Conservation (phyloP, 1,140 invertebrate genomes). For the Lordiphosa clarofinis region DNA sequence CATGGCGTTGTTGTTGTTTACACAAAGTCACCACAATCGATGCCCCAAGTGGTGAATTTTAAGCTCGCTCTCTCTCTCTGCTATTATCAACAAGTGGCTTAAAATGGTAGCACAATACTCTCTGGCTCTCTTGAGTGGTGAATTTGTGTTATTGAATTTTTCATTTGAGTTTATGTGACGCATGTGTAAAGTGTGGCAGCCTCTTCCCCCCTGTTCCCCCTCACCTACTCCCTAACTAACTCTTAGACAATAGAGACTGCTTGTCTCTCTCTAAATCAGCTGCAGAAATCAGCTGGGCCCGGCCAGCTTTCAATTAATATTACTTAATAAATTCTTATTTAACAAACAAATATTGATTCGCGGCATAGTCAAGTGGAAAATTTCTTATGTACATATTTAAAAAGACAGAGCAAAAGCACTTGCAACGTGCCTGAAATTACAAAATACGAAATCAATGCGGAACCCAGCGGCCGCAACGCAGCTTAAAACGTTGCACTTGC, state of each 20-base stretch:
- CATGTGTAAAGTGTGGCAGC: conserved; percentile 57
- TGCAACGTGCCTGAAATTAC: conserved; percentile 71
- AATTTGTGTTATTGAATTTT: conserved; percentile 22
- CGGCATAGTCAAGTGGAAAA: conserved; percentile 50
- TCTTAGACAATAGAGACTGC: conserved; percentile 29
- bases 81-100: conserved; percentile 46
- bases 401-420: conserved; percentile 21
- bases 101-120: conserved; percentile 54
- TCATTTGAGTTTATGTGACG: conserved; percentile 41
- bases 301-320: conserved; percentile 56
- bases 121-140: conserved; percentile 27
- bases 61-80: conserved; percentile 2
- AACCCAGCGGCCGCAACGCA: conserved; percentile 24
- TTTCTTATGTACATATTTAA: conserved; percentile 20
- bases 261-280: conserved; percentile 46
- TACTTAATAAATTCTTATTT: conserved; percentile 53
- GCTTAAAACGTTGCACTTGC: conserved; percentile 58
- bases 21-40: conserved; percentile 59
- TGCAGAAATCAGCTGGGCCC: conserved; percentile 58
- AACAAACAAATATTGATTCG: conserved; percentile 37
- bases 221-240: neutral
- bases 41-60: conserved; percentile 55
- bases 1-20: neutral
- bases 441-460: conserved; percentile 71
- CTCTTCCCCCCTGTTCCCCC: neutral